A percentile compares a stretch with the other conserved stretches of the same genome.
phyloP scores from a whole-genome alignment of 2,113 vertebrate genomes.

The Clarias gariepinus region DNA sequence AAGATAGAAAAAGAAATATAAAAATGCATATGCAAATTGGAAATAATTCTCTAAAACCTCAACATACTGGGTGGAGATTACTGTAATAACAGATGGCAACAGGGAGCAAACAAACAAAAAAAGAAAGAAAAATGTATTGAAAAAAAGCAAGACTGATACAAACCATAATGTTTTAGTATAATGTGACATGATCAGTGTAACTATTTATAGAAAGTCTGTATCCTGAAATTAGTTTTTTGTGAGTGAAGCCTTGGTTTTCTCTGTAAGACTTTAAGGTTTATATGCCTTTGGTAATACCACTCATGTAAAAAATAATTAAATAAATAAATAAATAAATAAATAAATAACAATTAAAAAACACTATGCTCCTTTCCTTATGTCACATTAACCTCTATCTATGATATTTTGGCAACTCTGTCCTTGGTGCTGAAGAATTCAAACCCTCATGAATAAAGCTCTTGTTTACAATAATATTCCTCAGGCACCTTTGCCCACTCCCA shows the following conservation, averaged over 20 bases:
- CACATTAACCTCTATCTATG: conserved; percentile 50
- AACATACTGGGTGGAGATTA: neutral
- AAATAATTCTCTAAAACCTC: neutral
- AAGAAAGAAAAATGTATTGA: neutral
- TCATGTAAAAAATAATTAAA: too few species aligned
- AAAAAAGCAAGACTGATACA: neutral
- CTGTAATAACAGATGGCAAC: neutral
- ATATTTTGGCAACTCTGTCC: conserved; percentile 46
- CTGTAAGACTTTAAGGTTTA: conserved; percentile 33
- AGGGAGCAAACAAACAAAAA: neutral
- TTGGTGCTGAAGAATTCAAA: conserved; percentile 54
- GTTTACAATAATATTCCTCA: conserved; percentile 41
- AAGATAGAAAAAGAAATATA: too few species aligned
- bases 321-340: too few species aligned
- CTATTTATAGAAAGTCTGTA: neutral
- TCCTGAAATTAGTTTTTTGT: neutral
- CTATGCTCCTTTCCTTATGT: conserved; percentile 50
- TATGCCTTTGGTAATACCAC: conserved; percentile 54
- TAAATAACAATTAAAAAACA: conserved; percentile 46
- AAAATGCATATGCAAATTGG: neutral
- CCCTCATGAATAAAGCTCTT: conserved; percentile 18
- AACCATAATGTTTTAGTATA: neutral
- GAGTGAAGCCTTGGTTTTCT: neutral
- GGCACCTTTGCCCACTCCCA: neutral
- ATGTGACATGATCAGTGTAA: neutral